phyloP scores from a whole-genome alignment of 2,888 invertebrate species.

The Graphium colonna region DNA sequence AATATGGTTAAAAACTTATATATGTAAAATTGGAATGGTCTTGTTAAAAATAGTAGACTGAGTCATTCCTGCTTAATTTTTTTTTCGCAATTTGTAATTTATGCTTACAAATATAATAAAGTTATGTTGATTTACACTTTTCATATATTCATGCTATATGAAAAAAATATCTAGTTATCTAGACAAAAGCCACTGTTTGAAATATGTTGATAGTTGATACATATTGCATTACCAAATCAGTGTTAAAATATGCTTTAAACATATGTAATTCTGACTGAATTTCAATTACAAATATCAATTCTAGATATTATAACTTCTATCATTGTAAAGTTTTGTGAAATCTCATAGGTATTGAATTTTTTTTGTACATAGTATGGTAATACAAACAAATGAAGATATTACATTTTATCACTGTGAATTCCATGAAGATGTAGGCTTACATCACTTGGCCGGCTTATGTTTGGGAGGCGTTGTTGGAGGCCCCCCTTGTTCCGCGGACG shows the following conservation, averaged over 20 bases:
- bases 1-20: background rate
- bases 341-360: no score
- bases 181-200: background rate
- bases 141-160: background rate
- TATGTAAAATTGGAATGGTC: background rate
- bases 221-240: no score
- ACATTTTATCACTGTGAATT: background rate
- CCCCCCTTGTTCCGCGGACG: constrained; percentile 71
- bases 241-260: no score
- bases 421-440: constrained; percentile 28
- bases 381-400: background rate
- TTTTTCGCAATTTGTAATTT: background rate
- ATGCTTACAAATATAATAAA: background rate
- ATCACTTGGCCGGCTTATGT: constrained; percentile 73
- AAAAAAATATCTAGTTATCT: background rate
- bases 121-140: background rate
- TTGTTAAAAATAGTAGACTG: background rate
- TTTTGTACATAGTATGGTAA: no score
- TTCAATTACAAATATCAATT: no score
- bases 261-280: no score
- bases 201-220: background rate
- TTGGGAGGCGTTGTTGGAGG: constrained; percentile 75
- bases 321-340: no score
- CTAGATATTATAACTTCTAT: no score
- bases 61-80: background rate